Percentiles rank a stretch among this genome's conserved stretches.
These are phyloP conservation scores for Philereme transversata DNA, from an alignment of 2,888 invertebrate genomes.

Conservation along the genomic window DNA sequence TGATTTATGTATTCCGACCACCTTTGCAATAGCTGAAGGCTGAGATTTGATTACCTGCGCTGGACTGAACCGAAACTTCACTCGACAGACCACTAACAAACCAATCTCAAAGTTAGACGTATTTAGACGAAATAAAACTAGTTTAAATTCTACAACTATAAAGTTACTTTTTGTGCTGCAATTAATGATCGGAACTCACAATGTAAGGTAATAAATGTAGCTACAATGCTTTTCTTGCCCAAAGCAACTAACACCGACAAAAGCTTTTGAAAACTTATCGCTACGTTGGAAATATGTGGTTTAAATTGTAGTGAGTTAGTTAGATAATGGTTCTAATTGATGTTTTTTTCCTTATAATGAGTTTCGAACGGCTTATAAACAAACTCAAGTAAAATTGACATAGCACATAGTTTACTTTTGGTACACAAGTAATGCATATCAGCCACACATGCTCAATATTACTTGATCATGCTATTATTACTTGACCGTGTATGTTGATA, in stretches of 20 bases:
- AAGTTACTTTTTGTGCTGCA: conserved; percentile 48
- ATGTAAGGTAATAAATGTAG: conserved; percentile 44
- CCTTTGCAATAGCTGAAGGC: conserved; percentile 63
- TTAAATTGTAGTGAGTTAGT: background rate
- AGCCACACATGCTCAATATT: no score
- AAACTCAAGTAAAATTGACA: no score
- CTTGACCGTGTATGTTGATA: no score
- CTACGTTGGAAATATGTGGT: conserved; percentile 3
- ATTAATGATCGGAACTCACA: conserved; percentile 49
- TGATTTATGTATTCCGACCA: conserved; percentile 79
- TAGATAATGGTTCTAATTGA: no score
- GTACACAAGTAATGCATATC: no score
- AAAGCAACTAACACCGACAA: conserved; percentile 20
- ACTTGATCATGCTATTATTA: no score
- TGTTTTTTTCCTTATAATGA: no score
- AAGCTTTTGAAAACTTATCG: conserved; percentile 20
- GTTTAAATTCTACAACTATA: conserved; percentile 49
- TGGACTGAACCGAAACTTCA: conserved; percentile 56
- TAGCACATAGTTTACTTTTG: no score
- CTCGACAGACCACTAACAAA: conserved; percentile 57
- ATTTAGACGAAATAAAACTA: conserved; percentile 45
- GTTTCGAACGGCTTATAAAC: no score
- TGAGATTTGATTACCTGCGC: conserved; percentile 72
- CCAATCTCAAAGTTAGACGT: conserved; percentile 52
- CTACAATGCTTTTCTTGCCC: conserved; percentile 40